Percentiles rank a stretch among this genome's conserved stretches.
Evolutionary conservation across 2,113 vertebrate genomes (phyloP).

Genomic region (Sorex araneus): DNA sequence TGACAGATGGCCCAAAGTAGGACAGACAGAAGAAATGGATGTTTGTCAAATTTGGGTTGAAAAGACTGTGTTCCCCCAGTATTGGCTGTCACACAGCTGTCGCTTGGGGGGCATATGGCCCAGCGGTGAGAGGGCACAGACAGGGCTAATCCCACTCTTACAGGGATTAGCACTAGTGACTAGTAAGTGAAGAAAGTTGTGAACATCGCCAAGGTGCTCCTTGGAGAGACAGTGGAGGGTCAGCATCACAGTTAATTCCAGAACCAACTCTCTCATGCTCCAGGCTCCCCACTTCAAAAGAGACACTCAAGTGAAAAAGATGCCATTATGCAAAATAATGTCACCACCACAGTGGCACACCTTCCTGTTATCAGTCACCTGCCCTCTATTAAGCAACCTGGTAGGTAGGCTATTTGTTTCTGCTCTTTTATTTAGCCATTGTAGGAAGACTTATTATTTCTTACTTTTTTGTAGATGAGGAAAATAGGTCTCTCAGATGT

Average conservation of each 20-base stretch:
- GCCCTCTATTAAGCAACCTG: neutral
- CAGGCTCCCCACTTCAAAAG: neutral
- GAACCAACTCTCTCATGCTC: no score
- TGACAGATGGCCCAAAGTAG: slow-evolving; percentile 77
- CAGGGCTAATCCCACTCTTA: slow-evolving; percentile 66
- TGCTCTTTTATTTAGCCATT: neutral
- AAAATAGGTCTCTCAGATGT: neutral
- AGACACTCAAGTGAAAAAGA: neutral
- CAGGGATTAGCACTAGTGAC: slow-evolving; percentile 58
- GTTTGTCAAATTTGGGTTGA: slow-evolving; percentile 74
- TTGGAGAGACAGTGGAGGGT: neutral
- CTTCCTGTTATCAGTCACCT: neutral
- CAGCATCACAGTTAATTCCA: rapidly evolving
- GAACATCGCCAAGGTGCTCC: slow-evolving; percentile 1
- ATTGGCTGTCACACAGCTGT: slow-evolving; percentile 75
- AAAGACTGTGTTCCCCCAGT: slow-evolving; percentile 45
- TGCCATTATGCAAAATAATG: neutral
- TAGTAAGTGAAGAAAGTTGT: neutral
- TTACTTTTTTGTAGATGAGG: neutral
- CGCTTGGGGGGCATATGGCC: slow-evolving; percentile 72
- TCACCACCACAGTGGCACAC: rapidly evolving
- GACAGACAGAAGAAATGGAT: slow-evolving; percentile 74
- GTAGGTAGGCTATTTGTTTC: neutral
- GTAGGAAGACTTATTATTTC: neutral
- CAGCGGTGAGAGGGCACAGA: slow-evolving; percentile 56